These are phyloP conservation scores for Ciona savignyi DNA, from an alignment of 23 tunicate genomes.

Conservation along the genomic window DNA sequence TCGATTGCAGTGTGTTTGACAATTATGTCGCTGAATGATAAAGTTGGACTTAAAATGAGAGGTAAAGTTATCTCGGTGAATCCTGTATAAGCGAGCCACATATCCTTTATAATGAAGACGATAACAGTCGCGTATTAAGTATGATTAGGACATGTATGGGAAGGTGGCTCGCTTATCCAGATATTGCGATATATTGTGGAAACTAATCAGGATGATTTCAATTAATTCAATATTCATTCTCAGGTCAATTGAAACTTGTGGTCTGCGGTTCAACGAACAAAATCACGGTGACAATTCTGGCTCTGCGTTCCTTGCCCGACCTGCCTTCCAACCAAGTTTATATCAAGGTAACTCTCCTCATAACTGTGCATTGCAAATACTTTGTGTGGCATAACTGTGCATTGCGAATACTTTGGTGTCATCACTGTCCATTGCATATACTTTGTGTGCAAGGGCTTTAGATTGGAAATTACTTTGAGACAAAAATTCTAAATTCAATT, in stretches of 20 bases:
- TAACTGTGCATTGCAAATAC: background rate
- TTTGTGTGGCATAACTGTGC: too few relatives aligned
- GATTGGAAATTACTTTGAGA: background rate
- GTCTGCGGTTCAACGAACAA: constrained; percentile 23
- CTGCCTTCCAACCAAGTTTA: background rate
- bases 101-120: too few relatives aligned
- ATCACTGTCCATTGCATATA: too few relatives aligned
- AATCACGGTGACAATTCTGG: constrained; percentile 41
- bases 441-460: background rate
- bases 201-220: background rate
- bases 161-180: too few relatives aligned
- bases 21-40: background rate
- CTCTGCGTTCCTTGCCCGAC: constrained; percentile 18
- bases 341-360: constrained; percentile 28
- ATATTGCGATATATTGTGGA: too few relatives aligned
- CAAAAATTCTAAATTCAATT: background rate
- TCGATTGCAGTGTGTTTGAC: background rate
- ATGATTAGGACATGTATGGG: too few relatives aligned
- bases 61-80: too few relatives aligned
- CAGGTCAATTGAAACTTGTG: constrained; percentile 55
- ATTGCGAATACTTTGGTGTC: background rate
- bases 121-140: too few relatives aligned
- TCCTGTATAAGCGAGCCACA: too few relatives aligned
- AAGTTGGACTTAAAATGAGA: background rate
- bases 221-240: background rate